Evolutionary conservation across 2,888 invertebrate genomes (phyloP).

Genomic region (Alsophila aescularia): DNA sequence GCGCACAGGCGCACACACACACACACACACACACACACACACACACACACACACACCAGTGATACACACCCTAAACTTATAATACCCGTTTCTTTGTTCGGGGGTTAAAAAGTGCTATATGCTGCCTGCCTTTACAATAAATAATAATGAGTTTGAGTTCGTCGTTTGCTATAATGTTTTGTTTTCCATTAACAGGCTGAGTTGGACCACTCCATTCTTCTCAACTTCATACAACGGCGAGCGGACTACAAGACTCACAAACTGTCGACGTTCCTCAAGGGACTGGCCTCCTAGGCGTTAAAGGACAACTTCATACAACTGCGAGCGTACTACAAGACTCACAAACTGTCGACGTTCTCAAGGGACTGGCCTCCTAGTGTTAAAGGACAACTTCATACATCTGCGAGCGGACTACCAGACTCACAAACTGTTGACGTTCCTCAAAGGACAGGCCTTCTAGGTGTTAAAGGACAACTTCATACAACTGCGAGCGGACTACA

Average conservation of each 20-base stretch:
- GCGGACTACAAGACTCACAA: constrained; percentile 97
- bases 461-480: constrained; percentile 88
- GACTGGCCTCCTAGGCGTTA: constrained; percentile 66
- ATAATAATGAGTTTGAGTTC: too few species aligned
- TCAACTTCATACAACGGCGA: constrained; percentile 96
- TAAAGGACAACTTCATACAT: constrained; percentile 97
- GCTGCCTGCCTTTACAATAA: too few species aligned
- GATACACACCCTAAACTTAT: too few species aligned
- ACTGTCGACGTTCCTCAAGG: constrained; percentile 86
- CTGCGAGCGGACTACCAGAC: constrained; percentile 96
- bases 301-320: too few species aligned
- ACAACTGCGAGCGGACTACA: constrained; percentile 96
- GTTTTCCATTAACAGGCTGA: constrained; percentile 89
- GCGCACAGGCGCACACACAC: too few species aligned
- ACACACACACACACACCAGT: too few species aligned
- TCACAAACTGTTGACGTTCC: constrained; percentile 89
- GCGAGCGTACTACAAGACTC: too few species aligned
- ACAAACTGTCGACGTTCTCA: too few species aligned
- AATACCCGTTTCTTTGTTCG: too few species aligned
- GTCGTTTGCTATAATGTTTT: background rate
- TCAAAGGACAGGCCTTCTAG: constrained; percentile 82
- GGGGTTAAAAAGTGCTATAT: too few species aligned
- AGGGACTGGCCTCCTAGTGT: too few species aligned
- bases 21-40: too few species aligned
- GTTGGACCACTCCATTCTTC: constrained; percentile 94